phyloP scores from a whole-genome alignment of 2,797 vertebrate species.

The Podarcis lilfordi region DNA sequence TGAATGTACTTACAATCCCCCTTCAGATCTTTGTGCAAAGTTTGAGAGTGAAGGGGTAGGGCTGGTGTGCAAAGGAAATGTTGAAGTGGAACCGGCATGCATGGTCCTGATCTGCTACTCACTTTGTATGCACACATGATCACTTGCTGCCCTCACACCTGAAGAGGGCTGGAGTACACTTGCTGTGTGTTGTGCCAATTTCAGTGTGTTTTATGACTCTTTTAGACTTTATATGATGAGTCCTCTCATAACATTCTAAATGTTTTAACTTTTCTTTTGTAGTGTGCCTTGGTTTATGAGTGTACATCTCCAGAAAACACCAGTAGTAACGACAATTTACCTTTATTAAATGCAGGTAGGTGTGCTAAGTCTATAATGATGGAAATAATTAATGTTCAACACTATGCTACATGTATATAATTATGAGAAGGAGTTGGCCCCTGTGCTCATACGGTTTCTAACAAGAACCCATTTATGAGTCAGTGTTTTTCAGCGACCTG shows the following conservation, averaged over 20 bases:
- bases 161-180: not conserved
- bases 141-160: not conserved
- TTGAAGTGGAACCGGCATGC: no score
- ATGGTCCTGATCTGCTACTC: no score
- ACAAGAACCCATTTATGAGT: not conserved
- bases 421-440: not conserved
- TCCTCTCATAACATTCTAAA: not conserved
- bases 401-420: rapidly evolving
- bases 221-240: not conserved
- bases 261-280: conserved; percentile 55
- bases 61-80: no score
- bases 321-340: conserved; percentile 83
- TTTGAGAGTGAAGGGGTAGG: no score
- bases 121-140: no score
- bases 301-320: conserved; percentile 79
- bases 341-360: conserved; percentile 89
- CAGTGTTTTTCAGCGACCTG: not conserved
- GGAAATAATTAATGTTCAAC: not conserved
- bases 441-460: conserved; percentile 6
- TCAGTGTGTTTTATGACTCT: not conserved
- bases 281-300: conserved; percentile 91
- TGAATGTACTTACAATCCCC: no score
- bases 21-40: no score
- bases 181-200: not conserved
- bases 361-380: not conserved